Evolutionary conservation across 2,797 vertebrate species (phyloP).

Genomic region (Neoniphon sammara): DNA sequence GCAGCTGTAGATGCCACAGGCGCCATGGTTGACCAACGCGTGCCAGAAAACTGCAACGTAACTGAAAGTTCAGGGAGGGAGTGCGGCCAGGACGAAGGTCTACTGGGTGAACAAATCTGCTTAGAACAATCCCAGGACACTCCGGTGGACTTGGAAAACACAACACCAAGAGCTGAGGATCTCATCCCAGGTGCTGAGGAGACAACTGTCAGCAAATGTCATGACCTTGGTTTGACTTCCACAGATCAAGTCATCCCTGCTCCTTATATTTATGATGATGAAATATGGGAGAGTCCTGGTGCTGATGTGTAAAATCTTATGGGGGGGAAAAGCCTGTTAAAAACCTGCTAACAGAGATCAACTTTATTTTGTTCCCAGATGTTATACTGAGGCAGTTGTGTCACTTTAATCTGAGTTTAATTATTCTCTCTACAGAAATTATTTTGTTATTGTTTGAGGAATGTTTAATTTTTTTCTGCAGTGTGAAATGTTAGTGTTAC

Average conservation of each 20-base stretch:
- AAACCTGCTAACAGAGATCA: neutral
- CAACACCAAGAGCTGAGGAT: neutral
- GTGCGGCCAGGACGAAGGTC: neutral
- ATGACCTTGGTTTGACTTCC: neutral
- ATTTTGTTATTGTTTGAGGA: neutral
- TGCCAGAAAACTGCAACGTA: neutral
- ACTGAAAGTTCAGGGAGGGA: neutral
- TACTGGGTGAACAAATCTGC: neutral
- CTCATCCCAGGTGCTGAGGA: slow-evolving; percentile 2
- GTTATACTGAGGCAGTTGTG: neutral
- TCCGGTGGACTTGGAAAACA: neutral
- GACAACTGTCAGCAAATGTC: slow-evolving; percentile 1
- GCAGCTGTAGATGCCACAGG: neutral
- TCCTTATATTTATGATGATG: slow-evolving; percentile 70
- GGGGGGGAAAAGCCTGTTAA: too few species aligned
- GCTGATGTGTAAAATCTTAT: slow-evolving; percentile 15
- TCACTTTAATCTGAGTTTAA: neutral
- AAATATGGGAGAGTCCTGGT: slow-evolving; percentile 74
- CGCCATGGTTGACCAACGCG: neutral
- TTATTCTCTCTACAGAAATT: neutral
- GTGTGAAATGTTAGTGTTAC: slow-evolving; percentile 6
- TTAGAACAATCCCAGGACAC: neutral
- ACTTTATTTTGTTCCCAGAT: neutral
- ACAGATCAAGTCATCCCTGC: slow-evolving; percentile 21
- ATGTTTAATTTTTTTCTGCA: neutral